Conservation (phyloP, 2,888 invertebrate genomes). For the Epinotia ramella region DNA sequence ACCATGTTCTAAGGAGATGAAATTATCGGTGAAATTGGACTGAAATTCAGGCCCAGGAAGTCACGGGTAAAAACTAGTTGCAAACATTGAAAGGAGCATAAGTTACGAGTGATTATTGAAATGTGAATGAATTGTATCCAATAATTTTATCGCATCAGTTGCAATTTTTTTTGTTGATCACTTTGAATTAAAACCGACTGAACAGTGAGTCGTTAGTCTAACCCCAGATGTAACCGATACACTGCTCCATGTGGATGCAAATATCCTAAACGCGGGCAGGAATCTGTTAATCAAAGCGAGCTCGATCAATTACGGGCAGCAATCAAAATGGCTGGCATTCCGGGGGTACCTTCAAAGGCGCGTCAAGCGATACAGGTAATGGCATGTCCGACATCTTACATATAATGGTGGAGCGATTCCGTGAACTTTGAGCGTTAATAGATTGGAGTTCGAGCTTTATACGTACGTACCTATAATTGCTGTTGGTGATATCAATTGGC, state of each 20-base stretch:
- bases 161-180: neutral
- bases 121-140: neutral
- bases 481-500: too few species aligned
- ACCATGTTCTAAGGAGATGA: neutral
- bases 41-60: too few species aligned
- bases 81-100: neutral
- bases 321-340: constrained; percentile 81
- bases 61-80: too few species aligned
- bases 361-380: constrained; percentile 47
- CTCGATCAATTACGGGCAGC: constrained; percentile 73
- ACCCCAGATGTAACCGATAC: neutral
- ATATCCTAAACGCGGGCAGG: constrained; percentile 53
- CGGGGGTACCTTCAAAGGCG: constrained; percentile 60
- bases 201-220: neutral
- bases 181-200: neutral
- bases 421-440: constrained; percentile 15
- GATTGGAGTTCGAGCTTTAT: neutral
- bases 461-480: too few species aligned
- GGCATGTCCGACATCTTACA: constrained; percentile 31
- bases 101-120: neutral
- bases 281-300: constrained; percentile 81
- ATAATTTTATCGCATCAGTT: neutral
- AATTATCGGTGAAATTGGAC: too few species aligned
- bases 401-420: constrained; percentile 24
- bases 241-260: constrained; percentile 4